Percentiles rank a stretch among this genome's conserved stretches.
Evolutionary conservation across 2,888 invertebrate species (phyloP).

Genomic region (Tiliacea citrago): DNA sequence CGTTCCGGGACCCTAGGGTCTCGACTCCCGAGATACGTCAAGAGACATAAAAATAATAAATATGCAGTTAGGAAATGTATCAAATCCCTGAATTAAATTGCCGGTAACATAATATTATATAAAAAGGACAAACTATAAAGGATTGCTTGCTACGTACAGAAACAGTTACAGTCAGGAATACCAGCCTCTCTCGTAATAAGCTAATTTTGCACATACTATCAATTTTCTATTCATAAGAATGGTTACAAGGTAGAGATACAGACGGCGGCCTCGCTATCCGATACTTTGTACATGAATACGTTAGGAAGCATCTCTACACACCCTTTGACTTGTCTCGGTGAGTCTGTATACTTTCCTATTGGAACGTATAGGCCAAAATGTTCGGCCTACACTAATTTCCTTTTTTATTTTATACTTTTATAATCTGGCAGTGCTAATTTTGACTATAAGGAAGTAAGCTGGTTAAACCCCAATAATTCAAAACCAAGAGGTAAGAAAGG

Average conservation of each 20-base stretch:
- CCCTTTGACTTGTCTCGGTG: not conserved
- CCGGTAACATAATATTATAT: not conserved
- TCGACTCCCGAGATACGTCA: no score
- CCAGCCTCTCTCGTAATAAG: conserved; percentile 43
- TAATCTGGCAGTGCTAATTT: not conserved
- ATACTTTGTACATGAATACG: not conserved
- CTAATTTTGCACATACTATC: conserved; percentile 41
- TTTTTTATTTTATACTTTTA: not conserved
- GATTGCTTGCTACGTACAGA: conserved; percentile 5
- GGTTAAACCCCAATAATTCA: not conserved
- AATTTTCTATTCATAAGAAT: conserved; percentile 63
- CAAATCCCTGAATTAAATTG: not conserved
- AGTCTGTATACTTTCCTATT: not conserved
- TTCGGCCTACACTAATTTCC: not conserved
- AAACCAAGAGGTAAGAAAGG: conserved; percentile 23
- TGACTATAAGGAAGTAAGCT: conserved; percentile 2
- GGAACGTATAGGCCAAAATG: conserved; percentile 7
- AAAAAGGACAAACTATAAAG: not conserved
- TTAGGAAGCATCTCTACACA: not conserved
- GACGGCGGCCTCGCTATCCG: not conserved
- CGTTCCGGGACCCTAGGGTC: no score
- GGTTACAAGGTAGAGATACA: conserved; percentile 28
- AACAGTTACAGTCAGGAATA: conserved; percentile 45
- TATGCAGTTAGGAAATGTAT: conserved; percentile 15
- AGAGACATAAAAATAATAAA: no score